These are phyloP conservation scores for Triplophysa dalaica DNA, from an alignment of 2,113 vertebrate genomes.

Conservation along the genomic window DNA sequence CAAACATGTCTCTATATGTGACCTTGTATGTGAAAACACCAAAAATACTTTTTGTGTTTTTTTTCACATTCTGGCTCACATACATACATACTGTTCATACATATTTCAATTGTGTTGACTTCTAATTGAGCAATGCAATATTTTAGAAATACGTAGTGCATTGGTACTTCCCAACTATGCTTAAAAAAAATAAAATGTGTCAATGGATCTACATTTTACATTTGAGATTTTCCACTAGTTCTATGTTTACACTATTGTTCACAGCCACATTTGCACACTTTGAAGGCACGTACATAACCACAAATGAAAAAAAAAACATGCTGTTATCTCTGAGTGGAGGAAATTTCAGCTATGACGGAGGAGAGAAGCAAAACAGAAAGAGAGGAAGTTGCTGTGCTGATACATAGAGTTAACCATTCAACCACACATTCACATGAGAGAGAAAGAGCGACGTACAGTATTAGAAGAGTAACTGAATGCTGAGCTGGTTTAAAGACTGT, in stretches of 20 bases:
- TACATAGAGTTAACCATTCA: conserved; percentile 9
- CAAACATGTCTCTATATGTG: too few relatives aligned
- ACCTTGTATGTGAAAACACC: too few relatives aligned
- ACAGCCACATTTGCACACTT: neutral
- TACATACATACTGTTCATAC: too few relatives aligned
- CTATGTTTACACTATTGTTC: neutral
- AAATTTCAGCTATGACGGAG: conserved; percentile 7
- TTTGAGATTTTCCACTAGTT: neutral
- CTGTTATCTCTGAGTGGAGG: neutral
- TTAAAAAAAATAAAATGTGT: neutral
- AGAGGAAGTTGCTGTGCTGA: conserved; percentile 19
- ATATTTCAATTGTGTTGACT: too few relatives aligned
- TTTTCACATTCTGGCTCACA: too few relatives aligned
- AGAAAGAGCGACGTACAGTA: neutral
- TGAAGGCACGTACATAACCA: neutral
- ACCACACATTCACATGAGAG: conserved; percentile 3
- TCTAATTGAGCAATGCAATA: neutral
- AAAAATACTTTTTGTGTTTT: too few relatives aligned
- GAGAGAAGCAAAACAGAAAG: conserved; percentile 31
- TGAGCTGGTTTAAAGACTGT: neutral
- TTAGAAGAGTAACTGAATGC: neutral
- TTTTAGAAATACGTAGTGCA: neutral
- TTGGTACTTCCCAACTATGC: neutral
- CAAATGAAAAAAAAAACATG: neutral
- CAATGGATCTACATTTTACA: neutral